Conservation (phyloP, 2,113 vertebrate species). For the Crotalus horridus region DNA sequence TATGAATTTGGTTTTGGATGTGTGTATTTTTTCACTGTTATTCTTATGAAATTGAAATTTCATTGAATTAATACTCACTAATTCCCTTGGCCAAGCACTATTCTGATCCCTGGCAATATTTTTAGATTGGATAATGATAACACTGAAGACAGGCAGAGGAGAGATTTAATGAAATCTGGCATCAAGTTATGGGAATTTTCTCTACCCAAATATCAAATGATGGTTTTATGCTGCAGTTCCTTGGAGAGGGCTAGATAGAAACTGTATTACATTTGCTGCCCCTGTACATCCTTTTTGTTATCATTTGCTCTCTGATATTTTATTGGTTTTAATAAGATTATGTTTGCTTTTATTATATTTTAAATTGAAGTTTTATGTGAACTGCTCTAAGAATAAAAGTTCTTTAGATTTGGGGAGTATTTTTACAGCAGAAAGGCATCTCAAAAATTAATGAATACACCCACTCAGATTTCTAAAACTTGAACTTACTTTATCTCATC, state of each 20-base stretch:
- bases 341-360: not conserved
- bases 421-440: not conserved
- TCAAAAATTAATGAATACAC: not conserved
- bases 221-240: not conserved
- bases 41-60: not conserved
- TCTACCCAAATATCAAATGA: not conserved
- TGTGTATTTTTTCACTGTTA: not conserved
- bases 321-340: conserved; percentile 11
- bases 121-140: not conserved
- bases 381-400: not conserved
- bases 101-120: not conserved
- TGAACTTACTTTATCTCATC: not conserved
- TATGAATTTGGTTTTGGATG: not conserved
- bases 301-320: not conserved
- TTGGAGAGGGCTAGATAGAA: not conserved
- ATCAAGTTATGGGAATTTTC: not conserved
- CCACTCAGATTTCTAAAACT: not conserved
- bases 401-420: not conserved
- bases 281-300: not conserved
- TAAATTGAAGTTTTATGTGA: conserved; percentile 6
- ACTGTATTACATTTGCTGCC: not conserved
- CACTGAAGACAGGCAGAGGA: not conserved
- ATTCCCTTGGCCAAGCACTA: not conserved
- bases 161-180: not conserved
- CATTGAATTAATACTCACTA: not conserved